Percentiles rank a stretch among this genome's conserved stretches.
Conservation (phyloP, 2,113 vertebrate genomes). For the Zeus faber region DNA sequence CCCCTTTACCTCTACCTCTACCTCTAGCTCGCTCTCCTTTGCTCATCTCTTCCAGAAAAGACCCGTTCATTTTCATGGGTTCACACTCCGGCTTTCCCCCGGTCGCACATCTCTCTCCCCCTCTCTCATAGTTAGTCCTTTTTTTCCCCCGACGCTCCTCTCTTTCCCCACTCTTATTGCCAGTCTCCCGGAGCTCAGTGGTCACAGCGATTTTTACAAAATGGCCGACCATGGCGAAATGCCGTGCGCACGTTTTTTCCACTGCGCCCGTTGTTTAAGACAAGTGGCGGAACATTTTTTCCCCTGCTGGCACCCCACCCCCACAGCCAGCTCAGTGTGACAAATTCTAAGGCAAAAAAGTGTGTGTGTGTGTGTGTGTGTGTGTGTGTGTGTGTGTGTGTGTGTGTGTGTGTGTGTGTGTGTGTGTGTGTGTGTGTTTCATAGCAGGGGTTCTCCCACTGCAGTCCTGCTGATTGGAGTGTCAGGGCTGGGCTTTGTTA, state of each 20-base stretch:
- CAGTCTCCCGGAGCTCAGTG: conserved; percentile 37
- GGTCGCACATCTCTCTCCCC: conserved; percentile 14
- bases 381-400: conserved; percentile 16
- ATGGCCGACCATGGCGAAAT: conserved; percentile 49
- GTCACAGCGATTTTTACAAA: conserved; percentile 60
- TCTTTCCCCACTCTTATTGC: conserved; percentile 4
- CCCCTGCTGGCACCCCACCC: conserved; percentile 9
- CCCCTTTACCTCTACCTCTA: not conserved
- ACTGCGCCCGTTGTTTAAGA: conserved; percentile 43
- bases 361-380: conserved; percentile 20
- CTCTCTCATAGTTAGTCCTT: not conserved
- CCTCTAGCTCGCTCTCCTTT: not conserved
- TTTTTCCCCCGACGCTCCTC: not conserved
- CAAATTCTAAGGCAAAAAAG: conserved; percentile 42
- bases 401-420: conserved; percentile 9
- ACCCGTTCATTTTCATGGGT: conserved; percentile 20
- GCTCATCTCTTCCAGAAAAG: conserved; percentile 8
- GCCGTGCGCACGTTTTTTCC: conserved; percentile 32
- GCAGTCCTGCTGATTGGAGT: conserved; percentile 65
- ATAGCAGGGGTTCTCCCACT: conserved; percentile 68
- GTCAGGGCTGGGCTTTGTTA: conserved; percentile 64
- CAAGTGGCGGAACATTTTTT: conserved; percentile 42
- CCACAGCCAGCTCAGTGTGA: conserved; percentile 26
- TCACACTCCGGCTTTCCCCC: conserved; percentile 9
- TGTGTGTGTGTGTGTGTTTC: conserved; percentile 32